Conservation (phyloP, 2,888 invertebrate genomes). For the Drosophila gaucha region DNA sequence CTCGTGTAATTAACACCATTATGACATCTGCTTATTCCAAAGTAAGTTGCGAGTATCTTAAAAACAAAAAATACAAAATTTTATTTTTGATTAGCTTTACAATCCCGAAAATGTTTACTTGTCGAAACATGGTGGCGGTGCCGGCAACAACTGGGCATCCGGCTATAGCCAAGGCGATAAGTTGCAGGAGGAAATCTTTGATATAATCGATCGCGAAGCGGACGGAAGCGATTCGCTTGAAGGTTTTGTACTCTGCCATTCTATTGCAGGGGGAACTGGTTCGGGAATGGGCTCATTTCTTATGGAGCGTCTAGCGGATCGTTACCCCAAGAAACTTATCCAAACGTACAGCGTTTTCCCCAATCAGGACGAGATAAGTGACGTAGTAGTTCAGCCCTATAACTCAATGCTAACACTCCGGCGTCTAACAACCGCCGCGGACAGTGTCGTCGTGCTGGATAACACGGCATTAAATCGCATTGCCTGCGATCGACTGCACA, state of each 20-base stretch:
- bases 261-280: constrained; percentile 99
- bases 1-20: constrained; percentile 98
- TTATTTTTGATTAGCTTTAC: constrained; percentile 88
- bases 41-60: constrained; percentile 84
- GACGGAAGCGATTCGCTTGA: constrained; percentile 99
- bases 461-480: constrained; percentile 98
- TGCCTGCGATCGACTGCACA: constrained; percentile 96
- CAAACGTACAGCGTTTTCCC: constrained; percentile 99
- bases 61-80: neutral
- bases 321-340: constrained; percentile 98
- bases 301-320: constrained; percentile 94
- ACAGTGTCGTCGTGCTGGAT: constrained; percentile 98
- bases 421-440: constrained; percentile 96
- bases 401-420: constrained; percentile 97
- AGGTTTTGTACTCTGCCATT: constrained; percentile 99
- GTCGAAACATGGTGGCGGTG: constrained; percentile 99
- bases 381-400: constrained; percentile 98
- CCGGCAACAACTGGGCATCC: constrained; percentile 99
- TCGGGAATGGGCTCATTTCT: constrained; percentile 99
- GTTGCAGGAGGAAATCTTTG: constrained; percentile 97
- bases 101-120: constrained; percentile 99
- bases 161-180: constrained; percentile 97
- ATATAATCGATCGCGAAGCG: constrained; percentile 99
- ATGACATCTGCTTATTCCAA: constrained; percentile 98
- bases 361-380: constrained; percentile 97